Evolutionary conservation across 2,797 vertebrate species (phyloP), one percentile per base, ranked within the genome.

Genomic region (Leptodactylus fallax): DNA sequence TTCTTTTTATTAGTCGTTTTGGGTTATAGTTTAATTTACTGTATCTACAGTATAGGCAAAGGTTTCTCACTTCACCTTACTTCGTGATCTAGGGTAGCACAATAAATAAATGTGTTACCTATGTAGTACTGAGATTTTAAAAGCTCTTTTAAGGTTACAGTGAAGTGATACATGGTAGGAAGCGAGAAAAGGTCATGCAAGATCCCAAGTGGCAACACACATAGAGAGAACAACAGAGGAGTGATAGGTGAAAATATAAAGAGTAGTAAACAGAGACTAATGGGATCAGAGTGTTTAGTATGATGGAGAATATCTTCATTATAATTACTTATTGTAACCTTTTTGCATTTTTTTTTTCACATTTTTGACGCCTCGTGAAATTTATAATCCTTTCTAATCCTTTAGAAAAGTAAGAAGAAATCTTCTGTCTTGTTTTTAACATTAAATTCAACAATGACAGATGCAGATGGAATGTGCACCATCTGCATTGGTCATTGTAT

Each of bases 121-220:
- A 23, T 78, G 56, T 63, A 9, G n/a, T 21, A 6, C 17, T 63
- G 83, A 78, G 65, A 78, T 77, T 63, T 76, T 25, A 77, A 65
- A 85, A 85, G 45, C 51, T 51, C 55, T 61, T 61, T 83, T 72
- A 83, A 74, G 67, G 81, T 83, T 55, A 58, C 63, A 9, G n/a
- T 25, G 65, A 69, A 19, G 51, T 60, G 45, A 78, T 77, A 36
- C 36, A 77, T 63, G 72, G 12, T 51, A 47, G 51, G 45, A 77
- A 78, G n/a, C 25, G 21, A 63, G 36, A 65, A 78, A 85, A 83
- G 81, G 81, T 83, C 81, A 83, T 58, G 17, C 11, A 78, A 53
- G n/a, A 58, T 85, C 58, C 83, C 83, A 78, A 63, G 58, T 36
- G 53, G 17, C 19, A 49, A n/a, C 23, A 58, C 6, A 51, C 83